Evolutionary conservation across 2,888 invertebrate genomes (phyloP), one percentile per base, ranked within the genome.

Genomic region (Fissipunctia ypsillon): DNA sequence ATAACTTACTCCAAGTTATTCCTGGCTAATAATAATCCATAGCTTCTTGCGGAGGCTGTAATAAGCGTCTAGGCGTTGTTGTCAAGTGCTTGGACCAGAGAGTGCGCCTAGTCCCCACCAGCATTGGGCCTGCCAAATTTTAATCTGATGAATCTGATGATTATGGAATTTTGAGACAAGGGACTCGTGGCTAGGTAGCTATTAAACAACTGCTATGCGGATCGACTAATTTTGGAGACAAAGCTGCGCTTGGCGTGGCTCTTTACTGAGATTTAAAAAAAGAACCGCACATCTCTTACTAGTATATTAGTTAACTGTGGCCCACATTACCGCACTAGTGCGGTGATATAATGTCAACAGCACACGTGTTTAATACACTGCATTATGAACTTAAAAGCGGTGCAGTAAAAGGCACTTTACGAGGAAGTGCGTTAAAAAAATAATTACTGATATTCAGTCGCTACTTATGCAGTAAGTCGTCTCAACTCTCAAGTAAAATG

Each of bases 11-110:
- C 63, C 41, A 75, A 80, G 71, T 63, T 38, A 66, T 52, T 69
- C 66, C 67, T 52, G 71, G 64, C 71, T 67, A 80, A 76, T 57
- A 84, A 77, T 76, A 74, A 72, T 73, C 80, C 72, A 77, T 67
- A 16, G 67, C 59, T 64, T 73, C 83, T 43, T 82, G 83, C 57
- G 78, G 82, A 57, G 84, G 79, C 52, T 59, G 82, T 78, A 80
- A 73, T 71, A 81, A 61, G 52, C 79, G 79, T 79, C 79, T 79
- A 79, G 79, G 82, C 22, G 79, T 71, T 50, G 81, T 76, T 50
- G 79, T 54, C 78, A 79, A 81, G 60, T 79, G 77, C 78, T 79
- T 79, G 78, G 79, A 81, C 79, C 79, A 79, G n/a, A 79, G 79
- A 43, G 77, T 79, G 45, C 79, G 78, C 79, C 82, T 79, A 28